These are phyloP conservation scores for Melanchra persicariae DNA, from an alignment of 2,888 invertebrate genomes.

Conservation along the genomic window DNA sequence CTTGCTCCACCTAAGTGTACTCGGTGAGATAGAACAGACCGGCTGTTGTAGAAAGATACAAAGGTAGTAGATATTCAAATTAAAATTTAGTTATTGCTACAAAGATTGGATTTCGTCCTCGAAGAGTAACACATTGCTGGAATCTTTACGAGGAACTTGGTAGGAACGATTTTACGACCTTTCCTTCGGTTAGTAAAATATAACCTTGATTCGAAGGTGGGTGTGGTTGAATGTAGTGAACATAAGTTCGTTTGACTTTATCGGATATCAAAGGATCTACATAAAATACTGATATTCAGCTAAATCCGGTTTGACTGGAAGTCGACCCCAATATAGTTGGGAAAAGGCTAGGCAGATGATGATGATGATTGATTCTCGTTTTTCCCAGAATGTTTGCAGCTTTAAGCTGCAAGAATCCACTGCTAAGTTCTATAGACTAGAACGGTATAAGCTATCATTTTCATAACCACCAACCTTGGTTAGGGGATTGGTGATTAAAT, in stretches of 20 bases:
- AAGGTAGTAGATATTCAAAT: neutral
- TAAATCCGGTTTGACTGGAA: too few relatives aligned
- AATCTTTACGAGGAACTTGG: constrained; percentile 22
- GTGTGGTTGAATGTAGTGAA: constrained; percentile 3
- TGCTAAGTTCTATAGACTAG: neutral
- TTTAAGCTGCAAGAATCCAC: neutral
- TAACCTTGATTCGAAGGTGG: constrained; percentile 43
- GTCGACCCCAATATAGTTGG: too few relatives aligned
- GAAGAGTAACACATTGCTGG: neutral
- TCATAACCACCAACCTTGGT: neutral
- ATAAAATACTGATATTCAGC: too few relatives aligned
- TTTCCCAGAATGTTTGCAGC: neutral
- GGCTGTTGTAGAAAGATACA: neutral
- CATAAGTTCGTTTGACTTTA: constrained; percentile 31
- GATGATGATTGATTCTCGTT: too few relatives aligned
- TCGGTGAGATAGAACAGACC: too few relatives aligned
- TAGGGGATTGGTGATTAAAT: neutral
- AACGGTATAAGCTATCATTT: neutral
- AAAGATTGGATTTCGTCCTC: constrained; percentile 4
- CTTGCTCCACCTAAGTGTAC: too few relatives aligned
- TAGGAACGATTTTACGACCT: constrained; percentile 40
- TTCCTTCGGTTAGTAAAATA: constrained; percentile 47
- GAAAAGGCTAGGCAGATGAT: too few relatives aligned
- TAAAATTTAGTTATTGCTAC: neutral
- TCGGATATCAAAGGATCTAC: neutral